These are phyloP conservation scores for Collichthys lucidus DNA, from an alignment of 2,113 vertebrate species.

Conservation along the genomic window DNA sequence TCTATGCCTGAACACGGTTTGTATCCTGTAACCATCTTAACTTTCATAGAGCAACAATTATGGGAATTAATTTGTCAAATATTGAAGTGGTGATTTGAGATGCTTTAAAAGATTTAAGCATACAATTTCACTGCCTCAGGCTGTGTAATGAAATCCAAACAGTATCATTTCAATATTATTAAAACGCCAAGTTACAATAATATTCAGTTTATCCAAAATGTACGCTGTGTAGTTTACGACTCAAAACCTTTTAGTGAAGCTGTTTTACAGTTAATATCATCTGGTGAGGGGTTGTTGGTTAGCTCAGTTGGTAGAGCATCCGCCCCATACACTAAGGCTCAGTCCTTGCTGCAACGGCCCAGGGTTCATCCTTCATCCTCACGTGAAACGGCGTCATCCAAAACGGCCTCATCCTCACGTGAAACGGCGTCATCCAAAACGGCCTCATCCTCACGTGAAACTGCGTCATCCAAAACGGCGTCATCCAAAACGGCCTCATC, in stretches of 20 bases:
- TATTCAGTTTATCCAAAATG: conserved; percentile 9
- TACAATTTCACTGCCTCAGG: neutral
- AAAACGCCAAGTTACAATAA: neutral
- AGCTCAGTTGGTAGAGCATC: too few relatives aligned
- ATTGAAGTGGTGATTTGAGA: conserved; percentile 23
- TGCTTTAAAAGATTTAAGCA: neutral
- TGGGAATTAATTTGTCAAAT: conserved; percentile 30
- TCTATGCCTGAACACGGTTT: conserved; percentile 13
- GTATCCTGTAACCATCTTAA: conserved; percentile 25
- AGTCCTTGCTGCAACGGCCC: too few relatives aligned
- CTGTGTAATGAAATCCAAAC: conserved; percentile 16
- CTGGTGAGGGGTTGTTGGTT: too few relatives aligned
- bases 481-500: too few relatives aligned
- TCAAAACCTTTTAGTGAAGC: conserved; percentile 6
- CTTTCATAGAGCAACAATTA: conserved; percentile 3
- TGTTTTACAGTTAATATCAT: conserved; percentile 13
- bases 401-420: too few relatives aligned
- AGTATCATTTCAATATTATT: neutral
- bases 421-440: too few relatives aligned
- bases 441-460: too few relatives aligned
- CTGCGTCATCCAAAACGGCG: too few relatives aligned
- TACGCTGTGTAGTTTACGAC: neutral
- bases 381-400: too few relatives aligned
- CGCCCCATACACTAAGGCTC: too few relatives aligned
- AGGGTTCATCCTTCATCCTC: too few relatives aligned